Evolutionary conservation across 2,888 invertebrate species (phyloP), one percentile per base, ranked within the genome.

Genomic region (Scaptomyza polygonia): DNA sequence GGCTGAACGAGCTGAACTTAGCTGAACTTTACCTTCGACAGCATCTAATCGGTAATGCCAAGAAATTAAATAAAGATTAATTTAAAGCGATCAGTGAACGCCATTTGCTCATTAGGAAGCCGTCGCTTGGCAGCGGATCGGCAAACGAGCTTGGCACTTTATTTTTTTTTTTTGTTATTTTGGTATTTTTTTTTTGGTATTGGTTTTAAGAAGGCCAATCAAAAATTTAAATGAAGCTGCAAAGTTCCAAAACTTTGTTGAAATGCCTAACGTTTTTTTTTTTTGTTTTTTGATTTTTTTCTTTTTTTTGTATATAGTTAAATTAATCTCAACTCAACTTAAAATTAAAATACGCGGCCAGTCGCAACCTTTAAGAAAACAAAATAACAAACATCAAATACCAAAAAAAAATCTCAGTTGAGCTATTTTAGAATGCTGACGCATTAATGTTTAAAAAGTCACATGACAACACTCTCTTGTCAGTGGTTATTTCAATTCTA

Each of bases 171-270:
- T 21, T 1, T n/a, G n/a, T n/a, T n/a, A n/a, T n/a, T n/a, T 62
- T 30, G 45, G 11, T 34, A 18, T 36, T 44, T 47, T n/a, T 45
- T 49, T 44, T 39, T 39, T 47, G 4, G 8, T 14, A 7, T 53
- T 40, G 12, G 30, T 57, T 63, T 64, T 68, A 58, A 65, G 78
- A 70, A 67, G 75, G 72, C 81, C 78, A 87, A 87, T 87, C 88
- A 87, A 87, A 78, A 86, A 86, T 88, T 86, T 85, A 86, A 88
- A 87, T 87, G 79, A 88, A 79, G 86, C 79, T 77, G 81, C 79
- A 85, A 76, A 86, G 82, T 82, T 82, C 77, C 68, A 66, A 86
- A 86, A 84, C 84, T 77, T 77, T 81, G 77, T 73, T 84, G 71
- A 77, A 74, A 70, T 69, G 72, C 68, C 72, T 71, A 54, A 52